Base-by-base conservation (phyloP, 2,113 vertebrate genomes). In the Oxyura jamaicensis region DNA sequence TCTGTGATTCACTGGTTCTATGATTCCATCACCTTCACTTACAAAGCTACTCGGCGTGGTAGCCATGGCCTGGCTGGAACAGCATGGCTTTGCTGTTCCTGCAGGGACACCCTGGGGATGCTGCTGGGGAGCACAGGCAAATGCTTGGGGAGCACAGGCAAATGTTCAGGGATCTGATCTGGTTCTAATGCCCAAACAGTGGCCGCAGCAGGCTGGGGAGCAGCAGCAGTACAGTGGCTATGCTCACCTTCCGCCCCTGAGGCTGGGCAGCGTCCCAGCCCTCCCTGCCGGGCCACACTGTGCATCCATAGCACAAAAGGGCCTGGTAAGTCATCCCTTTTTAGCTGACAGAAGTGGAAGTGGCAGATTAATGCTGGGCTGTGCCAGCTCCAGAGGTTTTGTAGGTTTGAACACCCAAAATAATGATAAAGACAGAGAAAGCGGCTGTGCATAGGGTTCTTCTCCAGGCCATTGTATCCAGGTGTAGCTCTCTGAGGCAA, bases 271-370 rank as follows among this genome's bases (percentile, higher is more conserved):
- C 6, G 55, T 63, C 35, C 41, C 33, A 52, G n/a, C 6, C 44
- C 23, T 8, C 23, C 18, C 15, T 86, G 14, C 28, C n/a, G 0
- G 0, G 15, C n/a, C 0, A 0, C 15, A 10, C 52, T 22, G 31
- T 1, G 0, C 35, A 39, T 22, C 44, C 0, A 1, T 48, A 1
- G 0, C 21, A 21, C 29, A 23, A 5, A 39, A 71, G 23, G 39
- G 52, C 36, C n/a, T 10, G 2, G 39, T 68, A 35, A 4, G 2
- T 48, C 0, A 0, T 48, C 21, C 16, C 29, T 21, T 44, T 22
- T 44, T 41, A 44, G 41, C 41, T 46, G 42, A 16, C 33, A 6
- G 20, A 46, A 23, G 29, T 3, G 26, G 13, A 63, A 69, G 63
- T 63, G 75, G 31, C 31, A 2, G 31, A 22, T 31, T 1, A 0